These are phyloP conservation scores for Apodemia hepburni DNA, from an alignment of 2,888 invertebrate species.

Conservation along the genomic window DNA sequence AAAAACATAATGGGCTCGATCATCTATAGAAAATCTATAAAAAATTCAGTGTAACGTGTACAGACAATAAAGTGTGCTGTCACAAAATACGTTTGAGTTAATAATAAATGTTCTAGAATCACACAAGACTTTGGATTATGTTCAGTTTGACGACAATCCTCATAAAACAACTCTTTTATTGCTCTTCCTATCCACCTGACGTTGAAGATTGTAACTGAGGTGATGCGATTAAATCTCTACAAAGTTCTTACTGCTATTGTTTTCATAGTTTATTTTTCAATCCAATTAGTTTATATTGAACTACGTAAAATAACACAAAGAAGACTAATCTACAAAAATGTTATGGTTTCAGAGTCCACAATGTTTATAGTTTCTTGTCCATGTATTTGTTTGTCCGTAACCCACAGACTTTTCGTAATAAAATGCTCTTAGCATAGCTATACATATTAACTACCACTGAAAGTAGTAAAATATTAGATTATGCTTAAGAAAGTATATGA, in stretches of 20 bases:
- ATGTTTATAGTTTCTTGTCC: no score
- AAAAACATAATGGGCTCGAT: not conserved
- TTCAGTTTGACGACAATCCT: conserved; percentile 55
- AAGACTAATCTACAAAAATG: no score
- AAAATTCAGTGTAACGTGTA: conserved; percentile 2
- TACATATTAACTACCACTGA: no score
- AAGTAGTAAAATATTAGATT: no score
- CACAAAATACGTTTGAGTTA: conserved; percentile 21
- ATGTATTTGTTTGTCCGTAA: no score
- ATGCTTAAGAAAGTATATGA: no score
- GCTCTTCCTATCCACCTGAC: conserved; percentile 43
- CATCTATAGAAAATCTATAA: not conserved
- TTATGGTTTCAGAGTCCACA: no score
- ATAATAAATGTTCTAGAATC: conserved; percentile 37
- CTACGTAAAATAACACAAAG: not conserved
- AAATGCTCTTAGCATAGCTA: no score
- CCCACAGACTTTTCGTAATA: no score
- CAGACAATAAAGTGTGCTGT: conserved; percentile 7
- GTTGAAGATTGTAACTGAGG: conserved; percentile 34
- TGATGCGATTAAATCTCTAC: conserved; percentile 36
- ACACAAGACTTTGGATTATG: conserved; percentile 42
- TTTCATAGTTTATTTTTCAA: conserved; percentile 26
- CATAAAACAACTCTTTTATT: conserved; percentile 67
- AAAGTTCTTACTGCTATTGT: conserved; percentile 32
- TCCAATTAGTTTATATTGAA: conserved; percentile 7